Percentiles rank a stretch among this genome's conserved stretches.
Evolutionary conservation across 1,140 invertebrate genomes (phyloP).

Genomic region (Drosophila parvula): DNA sequence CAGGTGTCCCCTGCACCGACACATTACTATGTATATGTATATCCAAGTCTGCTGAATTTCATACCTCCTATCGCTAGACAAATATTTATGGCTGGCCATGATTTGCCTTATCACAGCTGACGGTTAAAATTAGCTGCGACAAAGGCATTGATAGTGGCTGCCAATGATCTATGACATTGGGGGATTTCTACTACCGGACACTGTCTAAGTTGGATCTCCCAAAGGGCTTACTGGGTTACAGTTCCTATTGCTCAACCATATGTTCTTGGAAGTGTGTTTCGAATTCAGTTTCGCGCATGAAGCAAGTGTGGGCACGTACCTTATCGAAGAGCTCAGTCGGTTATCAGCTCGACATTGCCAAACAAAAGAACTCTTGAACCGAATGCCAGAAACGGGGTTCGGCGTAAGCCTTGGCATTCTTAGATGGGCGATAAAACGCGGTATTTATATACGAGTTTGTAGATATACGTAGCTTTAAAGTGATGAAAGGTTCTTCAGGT

Average conservation of each 20-base stretch:
- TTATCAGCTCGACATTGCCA: conserved; percentile 23
- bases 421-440: conserved; percentile 12
- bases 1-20: conserved; percentile 33
- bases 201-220: conserved; percentile 5
- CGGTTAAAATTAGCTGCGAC: neutral
- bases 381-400: conserved; percentile 8
- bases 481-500: neutral
- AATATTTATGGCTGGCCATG: conserved; percentile 1
- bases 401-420: conserved; percentile 16
- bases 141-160: conserved; percentile 1
- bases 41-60: neutral
- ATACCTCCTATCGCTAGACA: neutral
- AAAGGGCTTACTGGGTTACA: neutral
- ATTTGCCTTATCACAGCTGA: conserved; percentile 21
- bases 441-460: no score
- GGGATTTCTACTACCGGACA: neutral
- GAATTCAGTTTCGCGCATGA: conserved; percentile 1
- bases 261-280: conserved; percentile 4
- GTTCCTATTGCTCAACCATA: neutral
- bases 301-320: conserved; percentile 22
- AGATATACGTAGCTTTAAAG: neutral
- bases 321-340: conserved; percentile 24
- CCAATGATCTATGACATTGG: conserved; percentile 2
- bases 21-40: neutral
- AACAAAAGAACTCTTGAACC: conserved; percentile 26